Percentiles rank a stretch among this genome's conserved stretches.
Evolutionary conservation across 2,888 invertebrate species (phyloP).

Genomic region (Disparrhopalites patrizii): DNA sequence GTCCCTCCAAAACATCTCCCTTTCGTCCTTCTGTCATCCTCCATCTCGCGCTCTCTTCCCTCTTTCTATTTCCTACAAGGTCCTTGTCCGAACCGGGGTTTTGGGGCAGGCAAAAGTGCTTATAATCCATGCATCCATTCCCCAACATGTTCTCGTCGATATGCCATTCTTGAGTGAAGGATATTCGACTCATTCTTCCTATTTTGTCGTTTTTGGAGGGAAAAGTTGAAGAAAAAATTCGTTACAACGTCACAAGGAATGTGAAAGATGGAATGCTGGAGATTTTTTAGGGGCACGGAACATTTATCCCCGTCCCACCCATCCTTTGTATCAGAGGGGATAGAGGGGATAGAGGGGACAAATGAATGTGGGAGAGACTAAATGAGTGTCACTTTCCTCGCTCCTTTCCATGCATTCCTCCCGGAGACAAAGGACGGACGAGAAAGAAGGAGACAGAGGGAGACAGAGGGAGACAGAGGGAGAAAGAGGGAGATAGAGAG

Average conservation of each 20-base stretch:
- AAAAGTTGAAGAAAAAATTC: too few relatives aligned
- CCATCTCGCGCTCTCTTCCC: neutral
- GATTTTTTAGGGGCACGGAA: too few relatives aligned
- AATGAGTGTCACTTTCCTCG: slow-evolving; percentile 24
- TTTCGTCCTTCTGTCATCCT: slow-evolving; percentile 1
- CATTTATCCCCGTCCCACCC: too few relatives aligned
- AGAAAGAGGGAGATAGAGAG: neutral
- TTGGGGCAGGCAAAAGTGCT: too few relatives aligned
- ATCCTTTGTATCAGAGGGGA: too few relatives aligned
- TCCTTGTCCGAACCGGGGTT: too few relatives aligned
- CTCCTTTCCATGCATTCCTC: neutral
- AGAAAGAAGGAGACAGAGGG: neutral
- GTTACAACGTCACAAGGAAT: too few relatives aligned
- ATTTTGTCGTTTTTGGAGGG: neutral
- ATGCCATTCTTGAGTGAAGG: neutral
- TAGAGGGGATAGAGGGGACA: too few relatives aligned
- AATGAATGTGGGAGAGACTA: neutral
- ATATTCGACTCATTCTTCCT: neutral
- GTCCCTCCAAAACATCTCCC: neutral
- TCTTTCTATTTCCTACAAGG: neutral
- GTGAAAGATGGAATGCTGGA: too few relatives aligned
- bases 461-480: neutral
- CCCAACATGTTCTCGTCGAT: neutral
- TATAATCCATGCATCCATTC: neutral
- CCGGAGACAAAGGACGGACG: neutral